Percentiles rank a stretch among this genome's conserved stretches.
These are phyloP conservation scores for Halictus quadricinctus DNA, from an alignment of 2,888 invertebrate species.

Conservation along the genomic window DNA sequence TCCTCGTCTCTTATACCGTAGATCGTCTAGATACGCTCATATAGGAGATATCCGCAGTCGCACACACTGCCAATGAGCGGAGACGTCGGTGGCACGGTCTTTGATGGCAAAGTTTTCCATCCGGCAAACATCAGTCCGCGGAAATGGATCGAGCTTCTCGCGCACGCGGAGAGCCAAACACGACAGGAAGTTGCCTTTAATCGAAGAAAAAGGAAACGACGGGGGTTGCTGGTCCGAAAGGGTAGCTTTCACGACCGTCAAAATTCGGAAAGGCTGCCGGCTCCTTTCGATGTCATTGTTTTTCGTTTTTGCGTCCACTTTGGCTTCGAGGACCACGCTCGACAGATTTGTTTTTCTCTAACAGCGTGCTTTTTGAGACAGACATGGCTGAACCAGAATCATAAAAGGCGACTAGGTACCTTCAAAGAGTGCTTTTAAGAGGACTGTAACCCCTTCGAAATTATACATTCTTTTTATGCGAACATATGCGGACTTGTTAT, in stretches of 20 bases:
- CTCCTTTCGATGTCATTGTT: neutral
- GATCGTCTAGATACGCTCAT: slow-evolving; percentile 63
- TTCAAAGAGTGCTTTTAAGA: too few species aligned
- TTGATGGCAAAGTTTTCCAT: slow-evolving; percentile 75
- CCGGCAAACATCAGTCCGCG: slow-evolving; percentile 71
- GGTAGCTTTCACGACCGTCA: slow-evolving; percentile 17
- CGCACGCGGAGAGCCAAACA: slow-evolving; percentile 41
- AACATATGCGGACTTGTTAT: neutral
- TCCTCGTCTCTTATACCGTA: slow-evolving; percentile 66
- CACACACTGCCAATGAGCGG: slow-evolving; percentile 51
- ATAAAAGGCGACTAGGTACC: too few species aligned
- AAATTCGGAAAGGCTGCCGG: neutral
- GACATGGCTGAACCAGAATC: neutral
- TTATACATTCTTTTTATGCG: neutral
- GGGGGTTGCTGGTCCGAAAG: slow-evolving; percentile 1
- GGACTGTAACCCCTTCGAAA: neutral
- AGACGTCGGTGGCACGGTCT: slow-evolving; percentile 63
- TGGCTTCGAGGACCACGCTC: neutral
- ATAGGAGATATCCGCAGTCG: slow-evolving; percentile 62
- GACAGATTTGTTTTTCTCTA: neutral
- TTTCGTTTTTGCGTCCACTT: neutral
- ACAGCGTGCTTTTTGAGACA: neutral
- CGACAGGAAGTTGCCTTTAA: slow-evolving; percentile 64
- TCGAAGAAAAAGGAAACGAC: slow-evolving; percentile 62
- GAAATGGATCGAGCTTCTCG: slow-evolving; percentile 71